Base-by-base conservation (phyloP, 2,113 vertebrate species). In the Plecturocebus donacophilus region DNA sequence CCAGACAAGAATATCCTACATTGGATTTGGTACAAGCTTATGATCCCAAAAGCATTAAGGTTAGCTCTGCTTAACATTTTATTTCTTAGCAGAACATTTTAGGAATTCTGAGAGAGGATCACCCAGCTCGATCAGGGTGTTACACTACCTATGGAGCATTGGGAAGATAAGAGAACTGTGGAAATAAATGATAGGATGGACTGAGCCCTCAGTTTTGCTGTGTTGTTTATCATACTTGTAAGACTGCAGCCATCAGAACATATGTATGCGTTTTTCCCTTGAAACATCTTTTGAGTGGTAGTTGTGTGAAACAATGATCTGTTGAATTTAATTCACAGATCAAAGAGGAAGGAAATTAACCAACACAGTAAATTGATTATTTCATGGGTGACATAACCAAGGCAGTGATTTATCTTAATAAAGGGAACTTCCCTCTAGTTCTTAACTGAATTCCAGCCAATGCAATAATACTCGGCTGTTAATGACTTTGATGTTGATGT, bases 371-470 rank as follows among this genome's bases (percentile, higher is more conserved):
- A 99, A 99, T 99, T 99, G 99, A 99, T 99, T 99, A 99, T 99
- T 99, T 99, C 99, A 99, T 99, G 99, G 98, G 98, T 99, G 98
- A 99, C 98, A 98, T 99, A 99, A 99, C 98, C 98, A 98, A 98
- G 98, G 98, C 98, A 98, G 98, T 99, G 99, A 99, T 99, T 99
- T 99, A 99, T 99, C 99, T 99, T 98, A 98, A 99, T 99, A 98
- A 98, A 99, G 98, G 99, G 98, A 99, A 98, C 98, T 98, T 98
- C 99, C 98, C 98, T 98, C 98, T 98, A 98, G 98, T 98, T 98
- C 98, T 98, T 98, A 98, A 98, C 98, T 98, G 98, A 99, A 99
- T 99, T 98, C 97, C 98, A 98, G 98, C 98, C 99, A 98, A 98
- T 98, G 98, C 98, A 98, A 98, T 99, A 98, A 98, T 99, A 98